Conservation (phyloP, 2,797 vertebrate species). For the Hydrophis major region DNA sequence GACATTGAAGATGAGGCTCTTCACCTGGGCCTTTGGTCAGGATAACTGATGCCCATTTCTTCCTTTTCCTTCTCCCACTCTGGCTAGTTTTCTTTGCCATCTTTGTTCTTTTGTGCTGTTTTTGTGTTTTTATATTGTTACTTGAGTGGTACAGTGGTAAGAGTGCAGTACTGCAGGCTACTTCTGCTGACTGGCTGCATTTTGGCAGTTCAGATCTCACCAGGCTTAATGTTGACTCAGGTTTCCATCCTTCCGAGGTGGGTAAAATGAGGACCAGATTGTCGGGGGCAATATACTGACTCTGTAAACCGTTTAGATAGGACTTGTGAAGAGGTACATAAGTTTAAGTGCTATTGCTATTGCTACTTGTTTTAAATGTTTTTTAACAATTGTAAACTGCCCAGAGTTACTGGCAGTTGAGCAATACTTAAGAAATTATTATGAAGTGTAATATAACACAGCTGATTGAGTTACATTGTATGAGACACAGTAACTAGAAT, state of each 20-base stretch:
- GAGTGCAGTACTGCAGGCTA: too few relatives aligned
- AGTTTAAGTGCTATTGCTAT: too few relatives aligned
- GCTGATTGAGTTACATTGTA: not conserved
- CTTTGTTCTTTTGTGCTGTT: not conserved
- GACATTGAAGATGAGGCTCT: not conserved
- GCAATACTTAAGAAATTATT: not conserved
- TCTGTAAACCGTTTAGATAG: too few relatives aligned
- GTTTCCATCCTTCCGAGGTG: too few relatives aligned
- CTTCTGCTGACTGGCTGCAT: too few relatives aligned
- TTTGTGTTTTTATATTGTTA: not conserved
- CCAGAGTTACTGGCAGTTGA: not conserved
- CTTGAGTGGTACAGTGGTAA: too few relatives aligned
- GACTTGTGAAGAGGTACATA: too few relatives aligned
- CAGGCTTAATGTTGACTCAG: too few relatives aligned
- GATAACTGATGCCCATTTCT: not conserved
- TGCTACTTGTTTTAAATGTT: not conserved
- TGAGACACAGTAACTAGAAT: not conserved
- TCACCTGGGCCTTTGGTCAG: not conserved
- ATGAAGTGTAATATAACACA: not conserved
- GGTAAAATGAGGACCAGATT: too few relatives aligned
- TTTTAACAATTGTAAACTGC: not conserved
- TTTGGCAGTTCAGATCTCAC: too few relatives aligned
- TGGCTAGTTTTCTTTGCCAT: not conserved
- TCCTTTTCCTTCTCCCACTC: not conserved
- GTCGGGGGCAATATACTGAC: too few relatives aligned